A percentile compares a stretch with the other conserved stretches of the same genome.
phyloP scores from a whole-genome alignment of 2,888 invertebrate species.

The Aphidius colemani region DNA sequence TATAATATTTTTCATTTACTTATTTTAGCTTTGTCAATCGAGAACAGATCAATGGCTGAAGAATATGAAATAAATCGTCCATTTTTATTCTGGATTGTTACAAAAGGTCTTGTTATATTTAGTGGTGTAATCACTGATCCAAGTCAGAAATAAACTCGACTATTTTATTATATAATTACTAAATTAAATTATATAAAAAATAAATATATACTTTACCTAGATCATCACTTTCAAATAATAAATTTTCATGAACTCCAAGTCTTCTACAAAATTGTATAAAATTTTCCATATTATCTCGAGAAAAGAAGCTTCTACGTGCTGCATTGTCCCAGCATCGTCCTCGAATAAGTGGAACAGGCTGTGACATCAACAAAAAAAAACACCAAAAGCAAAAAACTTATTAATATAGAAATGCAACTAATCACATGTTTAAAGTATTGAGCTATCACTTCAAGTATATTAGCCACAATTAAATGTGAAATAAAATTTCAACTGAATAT shows the following conservation, averaged over 20 bases:
- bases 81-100: no score
- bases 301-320: conserved; percentile 83
- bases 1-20: no score
- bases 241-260: conserved; percentile 83
- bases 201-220: conserved; percentile 66
- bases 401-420: conserved; percentile 21
- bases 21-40: no score
- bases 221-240: conserved; percentile 88
- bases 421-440: conserved; percentile 18
- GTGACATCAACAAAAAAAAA: conserved; percentile 28
- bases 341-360: conserved; percentile 74
- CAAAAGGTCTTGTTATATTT: no score
- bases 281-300: conserved; percentile 86
- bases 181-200: neutral
- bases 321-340: conserved; percentile 84
- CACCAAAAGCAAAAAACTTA: conserved; percentile 3
- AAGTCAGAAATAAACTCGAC: no score
- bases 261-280: conserved; percentile 86
- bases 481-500: neutral
- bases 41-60: no score
- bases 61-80: no score
- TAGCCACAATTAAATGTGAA: neutral
- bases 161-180: neutral
- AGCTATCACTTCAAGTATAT: neutral
- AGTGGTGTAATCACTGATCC: no score